A percentile compares a stretch with the other conserved stretches of the same genome.
Conservation (phyloP, 2,888 invertebrate genomes). For the Diarsia mendica region DNA sequence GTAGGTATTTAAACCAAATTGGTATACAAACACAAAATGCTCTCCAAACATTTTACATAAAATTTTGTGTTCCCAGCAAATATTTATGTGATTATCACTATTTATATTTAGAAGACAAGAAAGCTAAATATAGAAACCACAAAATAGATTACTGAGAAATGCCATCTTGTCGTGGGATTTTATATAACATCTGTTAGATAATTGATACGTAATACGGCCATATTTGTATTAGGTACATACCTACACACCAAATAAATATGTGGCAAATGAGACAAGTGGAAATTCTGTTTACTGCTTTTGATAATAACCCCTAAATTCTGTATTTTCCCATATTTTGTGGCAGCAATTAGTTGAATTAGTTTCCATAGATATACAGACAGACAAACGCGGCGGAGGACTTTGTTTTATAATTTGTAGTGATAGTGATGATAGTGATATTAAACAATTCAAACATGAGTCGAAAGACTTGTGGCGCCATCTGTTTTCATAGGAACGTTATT, state of each 20-base stretch:
- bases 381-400: too few relatives aligned
- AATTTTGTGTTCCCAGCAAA: slow-evolving; percentile 2
- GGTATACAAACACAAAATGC: background rate
- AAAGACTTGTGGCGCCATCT: too few relatives aligned
- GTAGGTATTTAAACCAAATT: background rate
- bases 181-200: background rate
- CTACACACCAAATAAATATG: slow-evolving; percentile 4
- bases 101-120: background rate
- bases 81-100: background rate
- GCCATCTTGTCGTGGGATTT: background rate
- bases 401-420: too few relatives aligned
- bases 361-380: background rate
- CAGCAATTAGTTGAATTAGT: background rate
- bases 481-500: too few relatives aligned
- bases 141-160: background rate
- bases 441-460: too few relatives aligned
- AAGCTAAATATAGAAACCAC: slow-evolving; percentile 5
- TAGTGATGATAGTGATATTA: too few relatives aligned
- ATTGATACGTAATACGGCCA: background rate
- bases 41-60: background rate
- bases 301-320: background rate
- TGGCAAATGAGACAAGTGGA: background rate
- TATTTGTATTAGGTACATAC: too few relatives aligned
- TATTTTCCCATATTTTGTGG: slow-evolving; percentile 4
- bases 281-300: background rate